Conservation (phyloP, 2,888 invertebrate genomes). For the Hypena proboscidalis region DNA sequence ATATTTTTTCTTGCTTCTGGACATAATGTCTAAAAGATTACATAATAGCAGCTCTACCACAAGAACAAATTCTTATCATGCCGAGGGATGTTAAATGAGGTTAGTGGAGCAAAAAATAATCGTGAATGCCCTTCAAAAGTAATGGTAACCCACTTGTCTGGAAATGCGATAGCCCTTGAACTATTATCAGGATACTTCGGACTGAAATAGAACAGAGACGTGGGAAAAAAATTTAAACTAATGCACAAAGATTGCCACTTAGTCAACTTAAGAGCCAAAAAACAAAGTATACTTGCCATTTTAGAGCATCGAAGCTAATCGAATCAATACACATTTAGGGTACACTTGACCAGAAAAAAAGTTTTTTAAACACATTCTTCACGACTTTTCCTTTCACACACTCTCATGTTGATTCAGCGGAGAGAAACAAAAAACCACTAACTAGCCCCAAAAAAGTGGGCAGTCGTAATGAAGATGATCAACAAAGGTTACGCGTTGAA, state of each 20-base stretch:
- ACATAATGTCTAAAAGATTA: constrained; percentile 42
- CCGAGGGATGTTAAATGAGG: constrained; percentile 55
- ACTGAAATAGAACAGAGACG: constrained; percentile 45
- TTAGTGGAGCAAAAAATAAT: constrained; percentile 75
- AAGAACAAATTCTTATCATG: constrained; percentile 38
- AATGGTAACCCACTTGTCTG: constrained; percentile 72
- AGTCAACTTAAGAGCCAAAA: constrained; percentile 11
- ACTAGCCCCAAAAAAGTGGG: constrained; percentile 53
- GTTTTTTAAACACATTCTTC: constrained; percentile 50
- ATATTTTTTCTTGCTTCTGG: constrained; percentile 33
- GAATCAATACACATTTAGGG: constrained; percentile 23
- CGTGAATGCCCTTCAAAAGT: constrained; percentile 60
- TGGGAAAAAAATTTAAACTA: constrained; percentile 41
- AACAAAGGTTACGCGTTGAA: constrained; percentile 56
- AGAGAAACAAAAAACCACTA: constrained; percentile 60
- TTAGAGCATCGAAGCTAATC: constrained; percentile 21
- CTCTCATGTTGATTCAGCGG: constrained; percentile 51
- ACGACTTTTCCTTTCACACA: constrained; percentile 64
- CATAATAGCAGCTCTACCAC: constrained; percentile 29
- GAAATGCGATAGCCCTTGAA: constrained; percentile 74
- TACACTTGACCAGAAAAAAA: constrained; percentile 53
- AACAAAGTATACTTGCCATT: constrained; percentile 18
- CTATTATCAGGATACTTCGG: constrained; percentile 58
- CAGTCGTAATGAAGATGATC: constrained; percentile 54
- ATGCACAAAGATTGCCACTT: constrained; percentile 33